Evolutionary conservation across 2,113 vertebrate species (phyloP), one percentile per base, ranked within the genome.

Genomic region (Cettia cetti): DNA sequence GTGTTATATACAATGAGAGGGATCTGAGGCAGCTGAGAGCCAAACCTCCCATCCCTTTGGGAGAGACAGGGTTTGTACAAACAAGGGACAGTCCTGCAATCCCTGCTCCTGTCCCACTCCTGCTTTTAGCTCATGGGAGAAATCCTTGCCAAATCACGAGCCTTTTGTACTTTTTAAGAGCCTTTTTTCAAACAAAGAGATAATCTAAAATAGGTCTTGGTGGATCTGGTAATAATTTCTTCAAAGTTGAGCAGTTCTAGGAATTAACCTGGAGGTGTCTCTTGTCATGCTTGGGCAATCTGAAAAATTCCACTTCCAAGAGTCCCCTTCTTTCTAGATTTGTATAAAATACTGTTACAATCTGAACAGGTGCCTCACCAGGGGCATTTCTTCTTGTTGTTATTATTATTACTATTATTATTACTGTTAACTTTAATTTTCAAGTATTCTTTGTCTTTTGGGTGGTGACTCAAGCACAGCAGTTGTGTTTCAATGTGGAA

Each of bases 271-370:
- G 40, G 61, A 56, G n/a, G 4, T 26, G 28, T 80, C 15, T 63
- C 9, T n/a, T 80, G 2, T 27, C 0, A 0, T 60, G 27, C 53
- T 50, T 54, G 23, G 30, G 33, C 47, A 59, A 7, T 37, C 33
- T 59, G 50, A 65, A 85, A 79, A 77, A 37, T 54, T 59, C 35
- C 10, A 7, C 18, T 84, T 39, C 27, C 17, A 23, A 23, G 15
- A 14, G 30, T 42, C 14, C 4, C 5, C 27, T 53, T 66, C 39
- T 75, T 52, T 56, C 30, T 35, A 5, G 27, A 6, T 59, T 59
- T 23, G 13, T 82, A 21, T 85, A 33, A 79, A 93, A 65, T 18
- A 18, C n/a, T 57, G 45, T 37, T 61, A 10, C 2, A 57, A 37
- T 33, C 45, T 44, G 44, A 83, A 9, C 2, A 11, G 20, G 11